Base-by-base conservation (phyloP, 2,888 invertebrate genomes). In the Agrochola litura region DNA sequence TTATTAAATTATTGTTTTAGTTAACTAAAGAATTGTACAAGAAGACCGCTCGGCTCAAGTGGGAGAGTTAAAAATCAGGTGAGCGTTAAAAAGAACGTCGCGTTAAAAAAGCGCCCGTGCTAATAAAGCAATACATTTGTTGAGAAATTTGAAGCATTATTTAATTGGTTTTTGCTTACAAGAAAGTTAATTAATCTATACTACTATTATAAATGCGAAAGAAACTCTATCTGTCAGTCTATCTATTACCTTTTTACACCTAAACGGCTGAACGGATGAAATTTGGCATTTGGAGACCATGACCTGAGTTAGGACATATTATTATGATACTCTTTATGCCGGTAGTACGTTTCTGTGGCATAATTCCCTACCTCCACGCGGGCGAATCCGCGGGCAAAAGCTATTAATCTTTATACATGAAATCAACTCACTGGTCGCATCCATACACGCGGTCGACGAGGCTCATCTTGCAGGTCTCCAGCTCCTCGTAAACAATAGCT, bases 371-470 rank as follows among this genome's bases (percentile, higher is more conserved):
- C 1, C 19, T 10, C 0, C 3, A 43, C 16, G 10, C 10, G 25
- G 19, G 4, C 19, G 22, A 67, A 54, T 0, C 16, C 6, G 22
- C 6, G 22, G 6, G 12, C 6, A 30, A 54, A 22, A 22, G 22
- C 9, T 1, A 22, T 9, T 9, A 66, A 22, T 67, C 1, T 56
- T 22, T 22, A 22, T 67, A 67, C 22, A 22, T n/a, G 30, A 37
- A 56, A 49, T 56, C 1, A 67, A 94, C 96, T 96, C 81, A 96
- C 96, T 94, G 95, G 61, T 95, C 94, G 70, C 94, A 93, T 6
- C 94, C 94, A 69, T 96, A 96, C 6, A 96, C 91, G 0, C 92
- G 87, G 84, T 96, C 95, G 0, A 96, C 96, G 2, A 96, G 92
- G 16, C 83, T 86, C 95, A 93, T 95, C 88, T 96, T 96, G 83